Percentiles rank a stretch among this genome's conserved stretches.
These are phyloP conservation scores for Lathamus discolor DNA, from an alignment of 2,113 vertebrate genomes.

Conservation along the genomic window DNA sequence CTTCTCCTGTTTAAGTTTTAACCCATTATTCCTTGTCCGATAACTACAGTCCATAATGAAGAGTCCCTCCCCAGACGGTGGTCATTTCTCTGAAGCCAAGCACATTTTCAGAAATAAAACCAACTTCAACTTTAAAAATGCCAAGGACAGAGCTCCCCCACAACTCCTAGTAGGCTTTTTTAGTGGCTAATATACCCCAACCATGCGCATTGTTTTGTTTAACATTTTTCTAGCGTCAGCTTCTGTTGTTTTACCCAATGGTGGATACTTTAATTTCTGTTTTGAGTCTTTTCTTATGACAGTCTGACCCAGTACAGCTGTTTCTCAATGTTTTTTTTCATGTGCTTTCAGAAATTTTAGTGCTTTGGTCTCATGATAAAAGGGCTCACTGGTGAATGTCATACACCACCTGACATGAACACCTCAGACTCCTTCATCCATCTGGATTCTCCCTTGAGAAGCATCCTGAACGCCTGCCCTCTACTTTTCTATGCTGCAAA, in stretches of 20 bases:
- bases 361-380: not conserved
- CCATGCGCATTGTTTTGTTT: not conserved
- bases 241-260: not conserved
- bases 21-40: no score
- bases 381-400: not conserved
- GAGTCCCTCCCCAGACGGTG: not conserved
- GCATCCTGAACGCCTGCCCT: not conserved
- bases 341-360: not conserved
- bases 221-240: not conserved
- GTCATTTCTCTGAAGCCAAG: not conserved
- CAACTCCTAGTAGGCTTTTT: not conserved
- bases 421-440: not conserved
- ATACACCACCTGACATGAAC: not conserved
- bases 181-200: not conserved
- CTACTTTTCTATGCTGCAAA: not conserved
- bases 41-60: no score
- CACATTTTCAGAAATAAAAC: not conserved
- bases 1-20: no score
- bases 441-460: not conserved
- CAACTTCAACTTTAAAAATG: not conserved
- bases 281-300: not conserved
- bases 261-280: not conserved
- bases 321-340: not conserved
- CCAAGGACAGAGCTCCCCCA: fast-evolving
- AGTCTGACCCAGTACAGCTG: not conserved